Percentiles rank a stretch among this genome's conserved stretches.
These are phyloP conservation scores for Geotrupes spiniger DNA, from an alignment of 2,888 invertebrate genomes.

Conservation along the genomic window DNA sequence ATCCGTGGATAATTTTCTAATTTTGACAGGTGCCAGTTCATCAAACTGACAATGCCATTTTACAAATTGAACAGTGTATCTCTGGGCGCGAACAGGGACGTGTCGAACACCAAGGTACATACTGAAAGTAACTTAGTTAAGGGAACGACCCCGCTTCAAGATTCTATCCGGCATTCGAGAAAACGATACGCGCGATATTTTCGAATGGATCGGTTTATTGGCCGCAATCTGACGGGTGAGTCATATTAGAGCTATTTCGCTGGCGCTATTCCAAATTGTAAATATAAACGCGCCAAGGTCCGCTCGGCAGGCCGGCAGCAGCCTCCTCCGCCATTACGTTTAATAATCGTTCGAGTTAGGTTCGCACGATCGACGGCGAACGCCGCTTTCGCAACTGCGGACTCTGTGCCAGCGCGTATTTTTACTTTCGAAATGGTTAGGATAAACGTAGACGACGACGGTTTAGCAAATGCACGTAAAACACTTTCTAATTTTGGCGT, in stretches of 20 bases:
- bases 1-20: neutral
- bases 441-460: too few species aligned
- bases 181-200: constrained; percentile 15
- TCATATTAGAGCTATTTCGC: constrained; percentile 26
- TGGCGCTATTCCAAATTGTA: constrained; percentile 28
- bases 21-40: constrained; percentile 5
- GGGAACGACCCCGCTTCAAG: too few species aligned
- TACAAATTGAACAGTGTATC: constrained; percentile 24
- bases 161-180: constrained; percentile 2
- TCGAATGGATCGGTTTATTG: constrained; percentile 26
- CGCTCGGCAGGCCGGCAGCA: neutral
- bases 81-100: constrained; percentile 26
- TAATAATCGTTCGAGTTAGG: too few species aligned
- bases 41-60: constrained; percentile 11
- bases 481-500: too few species aligned
- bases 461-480: too few species aligned
- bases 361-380: too few species aligned
- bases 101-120: constrained; percentile 29
- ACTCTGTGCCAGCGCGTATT: too few species aligned
- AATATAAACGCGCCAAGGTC: constrained; percentile 22
- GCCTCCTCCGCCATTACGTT: too few species aligned
- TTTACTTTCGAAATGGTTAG: too few species aligned
- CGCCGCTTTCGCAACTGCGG: too few species aligned
- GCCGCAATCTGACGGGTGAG: constrained; percentile 26
- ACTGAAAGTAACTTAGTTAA: constrained; percentile 13